phyloP scores from a whole-genome alignment of 2,113 vertebrate genomes.

The Pseudopipra pipra region DNA sequence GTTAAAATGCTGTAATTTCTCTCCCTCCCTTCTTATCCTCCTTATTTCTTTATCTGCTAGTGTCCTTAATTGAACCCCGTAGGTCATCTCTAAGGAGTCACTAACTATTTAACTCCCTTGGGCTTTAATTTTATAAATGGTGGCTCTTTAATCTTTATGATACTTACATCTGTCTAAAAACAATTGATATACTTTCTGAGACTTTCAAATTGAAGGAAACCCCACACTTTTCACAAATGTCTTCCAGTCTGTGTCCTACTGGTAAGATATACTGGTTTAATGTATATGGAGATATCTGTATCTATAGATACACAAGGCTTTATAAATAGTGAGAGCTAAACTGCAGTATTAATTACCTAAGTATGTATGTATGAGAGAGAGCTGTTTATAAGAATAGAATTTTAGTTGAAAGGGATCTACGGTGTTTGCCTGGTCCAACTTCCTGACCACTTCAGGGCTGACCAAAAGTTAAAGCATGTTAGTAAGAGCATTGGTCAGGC shows the following conservation, averaged over 20 bases:
- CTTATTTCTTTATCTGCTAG: not conserved
- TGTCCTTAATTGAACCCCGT: not conserved
- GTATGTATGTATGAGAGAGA: not conserved
- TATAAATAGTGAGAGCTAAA: not conserved
- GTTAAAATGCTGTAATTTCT: not conserved
- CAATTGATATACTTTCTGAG: not conserved
- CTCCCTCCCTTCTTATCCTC: not conserved
- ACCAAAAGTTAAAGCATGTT: not conserved
- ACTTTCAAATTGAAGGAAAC: rapidly evolving
- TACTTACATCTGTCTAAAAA: not conserved
- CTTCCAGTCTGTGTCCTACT: not conserved
- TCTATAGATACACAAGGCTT: not conserved
- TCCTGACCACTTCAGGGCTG: not conserved
- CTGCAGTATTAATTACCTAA: not conserved
- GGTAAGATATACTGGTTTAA: not conserved
- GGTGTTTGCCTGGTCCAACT: not conserved
- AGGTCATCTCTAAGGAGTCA: not conserved
- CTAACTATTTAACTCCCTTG: not conserved
- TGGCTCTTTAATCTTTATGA: not conserved
- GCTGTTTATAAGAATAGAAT: not conserved
- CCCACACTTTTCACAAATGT: not conserved
- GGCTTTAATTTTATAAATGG: slow-evolving; percentile 1
- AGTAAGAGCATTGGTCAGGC: not conserved
- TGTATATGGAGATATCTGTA: not conserved
- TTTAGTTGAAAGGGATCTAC: not conserved